Conservation (phyloP, 2,888 invertebrate species). For the Drosophila pegasa region DNA sequence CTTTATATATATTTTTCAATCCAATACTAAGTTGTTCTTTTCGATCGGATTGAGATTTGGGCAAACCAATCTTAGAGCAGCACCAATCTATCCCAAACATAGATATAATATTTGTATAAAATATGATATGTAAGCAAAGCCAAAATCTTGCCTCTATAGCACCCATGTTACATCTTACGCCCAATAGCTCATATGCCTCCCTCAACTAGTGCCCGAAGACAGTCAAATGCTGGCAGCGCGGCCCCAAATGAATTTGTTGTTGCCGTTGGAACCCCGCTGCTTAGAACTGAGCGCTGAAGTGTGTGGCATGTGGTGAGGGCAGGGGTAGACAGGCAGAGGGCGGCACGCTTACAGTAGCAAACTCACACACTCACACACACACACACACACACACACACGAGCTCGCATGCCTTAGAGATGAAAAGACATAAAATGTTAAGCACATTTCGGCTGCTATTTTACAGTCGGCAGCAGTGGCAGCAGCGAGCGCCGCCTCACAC, state of each 20-base stretch:
- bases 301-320: not conserved
- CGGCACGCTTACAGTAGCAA: conserved; percentile 21
- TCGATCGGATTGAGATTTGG: too few relatives aligned
- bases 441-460: conserved; percentile 48
- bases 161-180: too few relatives aligned
- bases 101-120: too few relatives aligned
- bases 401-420: not conserved
- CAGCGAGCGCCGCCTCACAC: conserved; percentile 17
- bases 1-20: too few relatives aligned
- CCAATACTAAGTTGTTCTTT: too few relatives aligned
- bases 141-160: too few relatives aligned
- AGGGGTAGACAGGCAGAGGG: not conserved
- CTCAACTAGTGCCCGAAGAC: conserved; percentile 6
- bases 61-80: too few relatives aligned
- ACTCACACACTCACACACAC: not conserved
- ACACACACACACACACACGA: conserved; percentile 5
- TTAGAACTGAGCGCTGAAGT: conserved; percentile 24
- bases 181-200: not conserved
- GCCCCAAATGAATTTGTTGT: conserved; percentile 29
- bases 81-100: too few relatives aligned
- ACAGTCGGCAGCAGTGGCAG: conserved; percentile 16
- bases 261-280: conserved; percentile 52
- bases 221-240: conserved; percentile 33
- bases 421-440: conserved; percentile 46
- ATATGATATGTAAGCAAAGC: too few relatives aligned